These are phyloP conservation scores for Scaeva pyrastri DNA, from an alignment of 2,888 invertebrate species.

Conservation along the genomic window DNA sequence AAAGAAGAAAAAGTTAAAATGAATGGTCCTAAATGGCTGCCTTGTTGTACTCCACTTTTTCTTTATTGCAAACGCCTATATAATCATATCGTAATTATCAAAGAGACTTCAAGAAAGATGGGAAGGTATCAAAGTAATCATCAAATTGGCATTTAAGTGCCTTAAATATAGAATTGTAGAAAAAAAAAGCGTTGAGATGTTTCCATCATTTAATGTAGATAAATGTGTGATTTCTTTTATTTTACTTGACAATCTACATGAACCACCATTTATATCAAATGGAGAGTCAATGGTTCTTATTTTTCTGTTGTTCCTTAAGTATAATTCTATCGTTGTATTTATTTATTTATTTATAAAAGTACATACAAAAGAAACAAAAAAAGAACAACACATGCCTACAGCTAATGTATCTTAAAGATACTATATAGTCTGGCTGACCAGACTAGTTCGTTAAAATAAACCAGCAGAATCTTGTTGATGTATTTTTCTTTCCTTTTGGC, in stretches of 20 bases:
- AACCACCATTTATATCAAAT: neutral
- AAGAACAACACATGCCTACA: neutral
- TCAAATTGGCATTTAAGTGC: conserved; percentile 22
- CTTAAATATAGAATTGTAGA: too few species aligned
- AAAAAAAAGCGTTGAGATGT: conserved; percentile 74
- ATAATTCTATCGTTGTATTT: conserved; percentile 50
- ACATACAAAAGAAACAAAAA: neutral
- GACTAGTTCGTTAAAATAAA: conserved; percentile 83
- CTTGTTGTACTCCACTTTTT: too few species aligned
- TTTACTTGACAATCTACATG: neutral
- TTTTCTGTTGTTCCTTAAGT: conserved; percentile 32
- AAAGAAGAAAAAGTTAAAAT: too few species aligned
- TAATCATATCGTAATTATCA: too few species aligned
- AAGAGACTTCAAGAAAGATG: too few species aligned
- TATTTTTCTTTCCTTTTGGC: conserved; percentile 5
- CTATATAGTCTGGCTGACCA: conserved; percentile 76
- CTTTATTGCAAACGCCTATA: too few species aligned
- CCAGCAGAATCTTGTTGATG: conserved; percentile 77
- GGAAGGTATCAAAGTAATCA: too few species aligned
- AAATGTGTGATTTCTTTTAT: conserved; percentile 69
- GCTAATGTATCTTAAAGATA: conserved; percentile 62
- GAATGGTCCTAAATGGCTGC: too few species aligned
- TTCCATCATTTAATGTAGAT: conserved; percentile 76
- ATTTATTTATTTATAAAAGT: conserved; percentile 56
- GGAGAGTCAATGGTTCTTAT: neutral